phyloP scores from a whole-genome alignment of 2,888 invertebrate genomes.

The Quadroppia sp. region DNA sequence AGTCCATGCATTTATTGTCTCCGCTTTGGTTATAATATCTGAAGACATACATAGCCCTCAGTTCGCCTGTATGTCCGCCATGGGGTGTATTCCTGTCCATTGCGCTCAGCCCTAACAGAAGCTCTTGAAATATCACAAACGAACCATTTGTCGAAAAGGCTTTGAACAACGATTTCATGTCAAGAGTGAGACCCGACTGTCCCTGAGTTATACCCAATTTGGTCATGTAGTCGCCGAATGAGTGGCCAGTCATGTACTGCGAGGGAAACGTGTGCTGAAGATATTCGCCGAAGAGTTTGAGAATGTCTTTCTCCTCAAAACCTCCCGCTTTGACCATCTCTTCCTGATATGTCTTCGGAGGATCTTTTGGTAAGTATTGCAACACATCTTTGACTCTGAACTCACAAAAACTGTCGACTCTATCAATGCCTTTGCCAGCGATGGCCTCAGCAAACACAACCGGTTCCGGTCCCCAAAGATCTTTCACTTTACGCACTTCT shows the following conservation, averaged over 20 bases:
- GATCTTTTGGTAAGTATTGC: background rate
- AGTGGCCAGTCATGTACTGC: constrained; percentile 59
- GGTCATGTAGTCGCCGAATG: constrained; percentile 60
- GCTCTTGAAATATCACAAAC: constrained; percentile 55
- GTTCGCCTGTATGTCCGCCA: constrained; percentile 63
- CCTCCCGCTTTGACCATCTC: constrained; percentile 33
- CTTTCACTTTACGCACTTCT: background rate
- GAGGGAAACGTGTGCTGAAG: constrained; percentile 59
- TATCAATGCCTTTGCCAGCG: background rate
- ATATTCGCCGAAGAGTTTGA: constrained; percentile 59
- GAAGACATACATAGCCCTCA: constrained; percentile 67
- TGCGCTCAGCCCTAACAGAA: constrained; percentile 62
- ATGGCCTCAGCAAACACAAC: background rate
- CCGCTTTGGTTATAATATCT: constrained; percentile 55
- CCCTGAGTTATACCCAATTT: constrained; percentile 61
- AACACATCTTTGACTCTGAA: background rate
- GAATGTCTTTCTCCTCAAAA: constrained; percentile 31
- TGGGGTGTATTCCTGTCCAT: constrained; percentile 64
- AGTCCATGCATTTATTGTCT: constrained; percentile 31
- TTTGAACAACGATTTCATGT: background rate
- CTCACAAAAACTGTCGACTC: constrained; percentile 19
- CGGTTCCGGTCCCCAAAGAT: constrained; percentile 41
- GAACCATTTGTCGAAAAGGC: constrained; percentile 39
- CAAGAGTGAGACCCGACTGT: constrained; percentile 58
- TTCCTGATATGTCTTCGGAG: constrained; percentile 7